Evolutionary conservation across 1,140 invertebrate genomes (phyloP), one percentile per base, ranked within the genome.

Genomic region (Drusus annulatus): DNA sequence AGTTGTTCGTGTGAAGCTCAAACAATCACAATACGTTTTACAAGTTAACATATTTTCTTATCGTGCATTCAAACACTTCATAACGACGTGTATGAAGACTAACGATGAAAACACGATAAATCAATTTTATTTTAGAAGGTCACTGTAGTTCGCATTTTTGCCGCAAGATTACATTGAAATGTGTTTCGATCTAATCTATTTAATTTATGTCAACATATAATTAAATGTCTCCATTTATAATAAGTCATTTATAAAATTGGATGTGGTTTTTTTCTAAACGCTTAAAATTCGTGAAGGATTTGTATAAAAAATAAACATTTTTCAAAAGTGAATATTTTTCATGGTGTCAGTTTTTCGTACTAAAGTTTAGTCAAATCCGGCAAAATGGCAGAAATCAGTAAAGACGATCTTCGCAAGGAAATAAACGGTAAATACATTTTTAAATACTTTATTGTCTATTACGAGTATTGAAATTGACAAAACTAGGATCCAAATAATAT

Each of bases 341-440:
- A 25, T 36, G 21, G 75, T 65, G 75, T 65, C 75, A 63, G 23
- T 52, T 76, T 76, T 51, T 45, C 21, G 75, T 63, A 76, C 75
- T 76, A 63, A 63, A 51, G 8, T 51, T 51, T 31, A 62, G 56
- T 73, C 65, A 80, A 75, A 21, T 73, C 56, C 79, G 84, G 79
- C 86, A 87, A 85, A 86, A 93, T 94, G 93, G 90, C 92, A 87
- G 92, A 93, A 86, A 92, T 93, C 84, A 91, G 90, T 82, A 92
- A 93, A 86, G 92, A 93, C 88, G 91, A 93, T 84, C 90, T 94
- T 84, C 91, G 92, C 86, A 93, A 92, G 87, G 93, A 94, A 89
- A 94, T 94, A 85, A 91, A 90, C 90, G 93, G 93, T 94, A 91
- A 93, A 89, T 90, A 69, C 80, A 84, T 68, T 83, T 79, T 84